Percentiles rank a stretch among this genome's conserved stretches.
These are phyloP conservation scores for Latrodectus geometricus DNA, from an alignment of 1,140 invertebrate species.

Conservation along the genomic window DNA sequence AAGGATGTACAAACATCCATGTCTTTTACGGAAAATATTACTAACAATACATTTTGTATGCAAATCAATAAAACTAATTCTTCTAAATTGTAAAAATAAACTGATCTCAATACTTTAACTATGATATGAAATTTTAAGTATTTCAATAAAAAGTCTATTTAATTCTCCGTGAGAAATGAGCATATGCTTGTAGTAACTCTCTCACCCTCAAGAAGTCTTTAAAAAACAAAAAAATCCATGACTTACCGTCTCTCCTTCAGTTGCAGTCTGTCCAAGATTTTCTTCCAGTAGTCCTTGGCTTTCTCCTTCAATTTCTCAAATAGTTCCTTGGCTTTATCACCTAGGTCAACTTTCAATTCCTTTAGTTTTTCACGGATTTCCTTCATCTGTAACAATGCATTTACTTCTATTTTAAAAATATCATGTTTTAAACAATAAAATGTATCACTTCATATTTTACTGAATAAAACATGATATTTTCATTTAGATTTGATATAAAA, in stretches of 20 bases:
- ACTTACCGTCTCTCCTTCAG: background rate
- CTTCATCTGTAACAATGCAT: background rate
- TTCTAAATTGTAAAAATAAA: no score
- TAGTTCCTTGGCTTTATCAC: conserved; percentile 33
- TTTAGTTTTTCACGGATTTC: conserved; percentile 40
- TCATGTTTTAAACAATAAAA: no score
- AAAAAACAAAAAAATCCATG: background rate
- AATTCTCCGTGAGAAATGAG: background rate
- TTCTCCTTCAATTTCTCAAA: conserved; percentile 37
- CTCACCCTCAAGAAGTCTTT: background rate
- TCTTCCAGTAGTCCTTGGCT: conserved; percentile 24
- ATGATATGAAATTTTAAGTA: no score
- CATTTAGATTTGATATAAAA: no score
- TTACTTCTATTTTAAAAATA: background rate
- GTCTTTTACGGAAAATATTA: no score
- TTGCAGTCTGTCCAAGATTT: conserved; percentile 17
- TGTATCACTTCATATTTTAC: no score
- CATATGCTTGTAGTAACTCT: background rate
- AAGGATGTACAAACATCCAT: no score
- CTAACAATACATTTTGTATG: no score
- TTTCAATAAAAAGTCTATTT: no score
- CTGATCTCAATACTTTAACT: no score
- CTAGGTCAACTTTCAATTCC: conserved; percentile 25
- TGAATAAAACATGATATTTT: no score
- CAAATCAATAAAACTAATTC: no score